phyloP scores from a whole-genome alignment of 2,113 vertebrate genomes.

The Petaurus breviceps region DNA sequence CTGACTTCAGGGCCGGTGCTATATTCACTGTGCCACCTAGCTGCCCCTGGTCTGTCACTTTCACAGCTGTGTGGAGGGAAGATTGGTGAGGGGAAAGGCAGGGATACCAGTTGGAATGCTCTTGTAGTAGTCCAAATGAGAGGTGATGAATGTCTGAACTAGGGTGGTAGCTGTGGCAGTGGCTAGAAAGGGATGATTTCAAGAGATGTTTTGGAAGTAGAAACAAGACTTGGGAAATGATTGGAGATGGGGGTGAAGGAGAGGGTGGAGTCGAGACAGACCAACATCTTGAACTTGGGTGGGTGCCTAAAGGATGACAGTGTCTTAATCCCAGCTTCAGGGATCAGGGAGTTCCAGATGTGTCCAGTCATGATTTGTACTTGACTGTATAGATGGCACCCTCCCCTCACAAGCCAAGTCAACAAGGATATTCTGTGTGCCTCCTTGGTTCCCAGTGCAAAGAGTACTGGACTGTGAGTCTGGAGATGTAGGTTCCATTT shows the following conservation, averaged over 20 bases:
- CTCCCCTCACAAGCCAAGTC: background rate
- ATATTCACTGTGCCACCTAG: too few relatives aligned
- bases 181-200: background rate
- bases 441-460: background rate
- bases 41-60: background rate
- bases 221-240: background rate
- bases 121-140: background rate
- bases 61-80: background rate
- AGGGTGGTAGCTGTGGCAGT: background rate
- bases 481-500: background rate
- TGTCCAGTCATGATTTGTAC: background rate
- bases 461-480: background rate
- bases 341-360: background rate
- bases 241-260: background rate
- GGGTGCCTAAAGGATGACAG: background rate
- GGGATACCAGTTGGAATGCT: background rate
- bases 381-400: background rate
- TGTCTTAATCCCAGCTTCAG: background rate
- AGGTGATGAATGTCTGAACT: background rate
- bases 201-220: background rate
- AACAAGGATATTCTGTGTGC: background rate
- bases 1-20: too few relatives aligned
- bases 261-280: background rate
- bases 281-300: background rate
- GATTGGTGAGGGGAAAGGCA: background rate